Percentiles rank a stretch among this genome's conserved stretches.
Evolutionary conservation across 1,140 invertebrate genomes (phyloP).

Genomic region (Dolichoris vasculosae): DNA sequence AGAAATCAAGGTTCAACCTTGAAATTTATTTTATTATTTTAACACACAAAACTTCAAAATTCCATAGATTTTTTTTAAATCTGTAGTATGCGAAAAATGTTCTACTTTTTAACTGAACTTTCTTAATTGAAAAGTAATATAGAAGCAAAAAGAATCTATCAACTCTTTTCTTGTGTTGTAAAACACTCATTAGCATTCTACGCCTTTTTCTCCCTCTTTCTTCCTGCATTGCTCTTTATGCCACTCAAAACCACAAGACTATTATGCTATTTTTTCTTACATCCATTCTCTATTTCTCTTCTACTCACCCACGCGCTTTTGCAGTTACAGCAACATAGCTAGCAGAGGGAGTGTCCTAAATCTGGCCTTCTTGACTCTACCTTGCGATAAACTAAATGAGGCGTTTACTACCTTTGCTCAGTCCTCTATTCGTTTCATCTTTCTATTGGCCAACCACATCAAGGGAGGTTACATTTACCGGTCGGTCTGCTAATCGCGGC

Average conservation of each 20-base stretch:
- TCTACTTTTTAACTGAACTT: neutral
- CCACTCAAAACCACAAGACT: conserved; percentile 19
- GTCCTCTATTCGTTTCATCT: neutral
- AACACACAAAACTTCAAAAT: neutral
- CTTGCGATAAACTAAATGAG: neutral
- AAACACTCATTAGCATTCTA: conserved; percentile 24
- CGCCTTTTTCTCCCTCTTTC: neutral
- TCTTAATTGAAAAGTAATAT: neutral
- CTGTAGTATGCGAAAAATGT: neutral
- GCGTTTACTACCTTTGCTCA: neutral
- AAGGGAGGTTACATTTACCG: neutral
- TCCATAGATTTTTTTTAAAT: neutral
- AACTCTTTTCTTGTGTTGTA: neutral
- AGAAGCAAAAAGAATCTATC: conserved; percentile 28
- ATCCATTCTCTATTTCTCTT: neutral
- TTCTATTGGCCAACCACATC: conserved; percentile 5
- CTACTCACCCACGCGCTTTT: neutral
- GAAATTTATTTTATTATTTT: neutral
- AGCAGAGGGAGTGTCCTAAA: conserved; percentile 47
- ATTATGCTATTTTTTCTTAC: neutral
- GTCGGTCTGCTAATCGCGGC: neutral
- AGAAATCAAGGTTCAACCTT: neutral
- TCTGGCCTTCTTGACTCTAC: conserved; percentile 47
- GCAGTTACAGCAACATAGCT: neutral
- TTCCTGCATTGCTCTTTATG: conserved; percentile 1